Conservation (phyloP, 2,888 invertebrate genomes). For the Ophraella communa region DNA sequence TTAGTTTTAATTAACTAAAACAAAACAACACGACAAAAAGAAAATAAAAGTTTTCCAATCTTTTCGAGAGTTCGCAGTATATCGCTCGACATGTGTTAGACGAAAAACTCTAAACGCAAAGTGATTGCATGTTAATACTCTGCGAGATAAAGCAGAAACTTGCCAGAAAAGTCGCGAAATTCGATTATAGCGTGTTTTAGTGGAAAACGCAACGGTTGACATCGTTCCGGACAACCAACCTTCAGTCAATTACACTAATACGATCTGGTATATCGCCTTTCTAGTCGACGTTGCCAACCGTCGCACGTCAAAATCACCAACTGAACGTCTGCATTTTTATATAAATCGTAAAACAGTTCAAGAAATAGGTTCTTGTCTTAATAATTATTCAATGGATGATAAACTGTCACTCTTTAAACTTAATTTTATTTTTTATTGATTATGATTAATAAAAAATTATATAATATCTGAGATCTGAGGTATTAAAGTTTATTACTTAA, state of each 20-base stretch:
- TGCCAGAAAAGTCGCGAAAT: slow-evolving; percentile 50
- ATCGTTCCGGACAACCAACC: slow-evolving; percentile 62
- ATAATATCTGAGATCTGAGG: too few relatives aligned
- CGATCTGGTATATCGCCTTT: slow-evolving; percentile 53
- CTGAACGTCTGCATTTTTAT: too few relatives aligned
- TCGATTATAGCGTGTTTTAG: slow-evolving; percentile 55
- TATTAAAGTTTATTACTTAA: too few relatives aligned
- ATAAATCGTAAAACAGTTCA: too few relatives aligned
- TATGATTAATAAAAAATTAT: too few relatives aligned
- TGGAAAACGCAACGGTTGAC: slow-evolving; percentile 63
- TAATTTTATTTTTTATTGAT: too few relatives aligned
- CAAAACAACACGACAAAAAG: background rate
- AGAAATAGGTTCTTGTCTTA: too few relatives aligned
- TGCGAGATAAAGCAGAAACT: slow-evolving; percentile 39
- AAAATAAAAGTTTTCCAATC: background rate
- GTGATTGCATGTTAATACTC: slow-evolving; percentile 39
- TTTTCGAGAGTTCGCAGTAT: background rate
- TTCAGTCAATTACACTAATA: slow-evolving; percentile 58
- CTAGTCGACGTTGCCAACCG: slow-evolving; percentile 43
- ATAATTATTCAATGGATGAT: too few relatives aligned
- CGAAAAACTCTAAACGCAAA: slow-evolving; percentile 17
- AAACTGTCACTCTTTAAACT: too few relatives aligned
- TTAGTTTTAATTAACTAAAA: background rate
- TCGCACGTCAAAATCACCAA: slow-evolving; percentile 10
- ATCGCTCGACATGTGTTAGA: slow-evolving; percentile 4